These are phyloP conservation scores for Poeciliopsis turrubarensis DNA, from an alignment of 2,113 vertebrate species.

Conservation along the genomic window DNA sequence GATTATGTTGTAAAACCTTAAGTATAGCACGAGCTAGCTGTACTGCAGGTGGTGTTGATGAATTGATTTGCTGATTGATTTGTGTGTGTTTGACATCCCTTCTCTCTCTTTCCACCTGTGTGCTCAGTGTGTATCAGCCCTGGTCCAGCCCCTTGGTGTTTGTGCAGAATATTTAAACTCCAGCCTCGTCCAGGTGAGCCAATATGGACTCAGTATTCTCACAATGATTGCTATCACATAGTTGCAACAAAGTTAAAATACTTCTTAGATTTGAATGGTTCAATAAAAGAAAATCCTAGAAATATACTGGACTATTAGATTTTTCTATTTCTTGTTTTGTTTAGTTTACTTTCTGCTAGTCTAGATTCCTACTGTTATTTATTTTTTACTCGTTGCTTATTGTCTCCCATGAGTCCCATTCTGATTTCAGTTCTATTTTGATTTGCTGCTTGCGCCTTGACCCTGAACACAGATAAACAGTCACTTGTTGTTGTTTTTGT, in stretches of 20 bases:
- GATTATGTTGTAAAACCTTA: neutral
- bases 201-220: neutral
- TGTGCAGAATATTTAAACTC: conserved; percentile 97
- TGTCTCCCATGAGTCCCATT: neutral
- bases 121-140: conserved; percentile 89
- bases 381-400: conserved; percentile 4
- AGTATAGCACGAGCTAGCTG: neutral
- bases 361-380: neutral
- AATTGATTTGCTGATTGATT: neutral
- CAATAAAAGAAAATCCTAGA: neutral
- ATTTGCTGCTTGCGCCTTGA: conserved; percentile 13
- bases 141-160: conserved; percentile 95
- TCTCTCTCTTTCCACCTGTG: conserved; percentile 33
- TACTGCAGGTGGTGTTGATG: neutral
- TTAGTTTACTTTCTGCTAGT: neutral
- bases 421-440: conserved; percentile 19
- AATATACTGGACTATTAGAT: neutral
- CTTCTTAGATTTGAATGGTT: neutral
- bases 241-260: neutral
- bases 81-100: neutral
- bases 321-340: neutral
- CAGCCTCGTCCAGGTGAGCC: conserved; percentile 92
- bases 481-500: conserved; percentile 34
- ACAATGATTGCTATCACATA: neutral
- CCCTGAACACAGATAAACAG: neutral